These are phyloP conservation scores for Lophura nycthemera DNA, from an alignment of 2,113 vertebrate genomes.

Conservation along the genomic window DNA sequence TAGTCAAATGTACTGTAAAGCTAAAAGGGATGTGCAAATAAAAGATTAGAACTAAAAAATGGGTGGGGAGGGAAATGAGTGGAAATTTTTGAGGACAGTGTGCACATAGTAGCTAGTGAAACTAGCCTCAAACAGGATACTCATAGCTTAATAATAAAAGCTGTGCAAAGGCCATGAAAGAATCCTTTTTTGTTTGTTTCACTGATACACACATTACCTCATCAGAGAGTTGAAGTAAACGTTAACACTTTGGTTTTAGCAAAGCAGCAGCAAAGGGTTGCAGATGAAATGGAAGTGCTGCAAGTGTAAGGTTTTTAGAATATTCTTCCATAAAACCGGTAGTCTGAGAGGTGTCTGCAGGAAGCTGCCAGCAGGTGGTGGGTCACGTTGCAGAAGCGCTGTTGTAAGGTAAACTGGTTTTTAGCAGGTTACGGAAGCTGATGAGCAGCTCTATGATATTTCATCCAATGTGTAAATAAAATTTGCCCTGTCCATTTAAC, in stretches of 20 bases:
- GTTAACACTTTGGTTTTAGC: conserved; percentile 58
- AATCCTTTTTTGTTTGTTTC: conserved; percentile 80
- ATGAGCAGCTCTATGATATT: conserved; percentile 51
- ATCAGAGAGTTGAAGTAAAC: conserved; percentile 77
- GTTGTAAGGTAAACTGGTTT: conserved; percentile 66
- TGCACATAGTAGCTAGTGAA: conserved; percentile 83
- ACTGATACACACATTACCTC: conserved; percentile 87
- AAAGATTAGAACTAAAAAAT: conserved; percentile 73
- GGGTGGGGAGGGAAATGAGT: conserved; percentile 79
- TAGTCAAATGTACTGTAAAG: conserved; percentile 98
- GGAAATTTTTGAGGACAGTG: conserved; percentile 78
- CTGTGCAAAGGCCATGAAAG: conserved; percentile 83
- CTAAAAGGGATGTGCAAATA: conserved; percentile 96
- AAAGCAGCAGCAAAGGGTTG: conserved; percentile 39
- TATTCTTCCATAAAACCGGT: conserved; percentile 47
- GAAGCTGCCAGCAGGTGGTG: conserved; percentile 34
- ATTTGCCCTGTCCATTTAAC: conserved; percentile 60
- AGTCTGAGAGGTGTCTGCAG: conserved; percentile 46
- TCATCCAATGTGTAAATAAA: conserved; percentile 81
- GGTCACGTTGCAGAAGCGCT: conserved; percentile 50
- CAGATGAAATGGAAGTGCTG: conserved; percentile 50
- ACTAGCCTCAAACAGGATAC: conserved; percentile 82
- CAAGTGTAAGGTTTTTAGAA: conserved; percentile 25
- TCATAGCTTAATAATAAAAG: conserved; percentile 85
- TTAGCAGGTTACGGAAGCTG: conserved; percentile 60